Base-by-base conservation (phyloP, 2,797 vertebrate species). In the Falco novaeseelandiae region DNA sequence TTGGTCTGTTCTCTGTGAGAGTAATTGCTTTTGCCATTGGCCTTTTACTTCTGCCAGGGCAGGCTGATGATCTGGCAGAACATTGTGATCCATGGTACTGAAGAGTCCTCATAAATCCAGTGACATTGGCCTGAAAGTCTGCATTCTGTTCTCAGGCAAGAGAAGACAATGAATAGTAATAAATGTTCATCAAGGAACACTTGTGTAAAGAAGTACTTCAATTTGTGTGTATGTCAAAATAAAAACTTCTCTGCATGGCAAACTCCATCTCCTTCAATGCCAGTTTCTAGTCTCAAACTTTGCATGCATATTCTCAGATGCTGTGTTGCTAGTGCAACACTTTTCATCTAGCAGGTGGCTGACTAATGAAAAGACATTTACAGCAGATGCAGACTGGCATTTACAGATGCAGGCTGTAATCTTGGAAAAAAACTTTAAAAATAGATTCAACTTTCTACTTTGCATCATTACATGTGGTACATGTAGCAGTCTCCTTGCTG, bases 321-420 rank as follows among this genome's bases (percentile, higher is more conserved):
- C 18, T 44, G 40, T 81, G 77, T 25, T 76, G 69, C 52, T 80
- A 83, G 36, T 89, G 78, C 52, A 83, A 89, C 76, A 87, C 44
- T 74, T 85, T 80, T 74, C 78, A 90, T 88, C 58, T 76, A 83
- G 85, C 87, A 95, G 88, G 93, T 93, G 90, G 72, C n/a, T 93
- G 82, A 91, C 87, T 93, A 94, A 95, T 91, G 79, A 88, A 95
- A 93, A 95, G 65, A 87, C 88, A 87, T 93, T 93, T 88, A 59
- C 73, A 90, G 61, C 83, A 90, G 87, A 93, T 90, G 87, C 70
- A 94, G 69, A 79, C 8, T 0, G 0, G 12, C 83, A 87, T 82
- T 93, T 95, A 89, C 93, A 96, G 91, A 93, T 94, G 90, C 36
- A 89, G 55, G 59, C 26, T 62, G 29, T 29, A 91, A 77, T 90